Percentiles rank a stretch among this genome's conserved stretches.
Conservation (phyloP, 2,888 invertebrate species). For the Papilio demoleus region DNA sequence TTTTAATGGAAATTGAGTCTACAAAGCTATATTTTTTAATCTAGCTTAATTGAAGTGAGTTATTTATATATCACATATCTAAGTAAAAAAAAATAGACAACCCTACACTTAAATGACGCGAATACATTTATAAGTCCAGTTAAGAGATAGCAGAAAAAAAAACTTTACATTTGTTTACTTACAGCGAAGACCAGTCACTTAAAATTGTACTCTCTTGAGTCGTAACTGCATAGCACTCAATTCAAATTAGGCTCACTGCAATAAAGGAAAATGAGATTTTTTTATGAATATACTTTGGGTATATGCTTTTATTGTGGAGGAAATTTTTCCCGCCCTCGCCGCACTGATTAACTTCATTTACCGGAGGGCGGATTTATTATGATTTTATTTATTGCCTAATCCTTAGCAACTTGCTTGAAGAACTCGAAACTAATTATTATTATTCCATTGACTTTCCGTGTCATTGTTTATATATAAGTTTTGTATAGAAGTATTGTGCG, state of each 20-base stretch:
- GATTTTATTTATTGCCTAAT: constrained; percentile 63
- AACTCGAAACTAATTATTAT: constrained; percentile 38
- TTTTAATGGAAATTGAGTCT: too few species aligned
- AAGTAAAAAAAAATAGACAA: too few species aligned
- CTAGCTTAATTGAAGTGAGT: too few species aligned
- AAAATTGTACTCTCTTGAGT: constrained; percentile 81
- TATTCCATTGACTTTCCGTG: constrained; percentile 10
- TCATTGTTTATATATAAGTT: background rate
- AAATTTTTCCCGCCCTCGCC: constrained; percentile 59
- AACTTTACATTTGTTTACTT: constrained; percentile 52
- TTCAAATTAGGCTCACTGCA: constrained; percentile 80
- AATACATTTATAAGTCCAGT: background rate
- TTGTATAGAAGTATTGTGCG: background rate
- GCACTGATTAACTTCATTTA: constrained; percentile 79
- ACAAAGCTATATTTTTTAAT: too few species aligned
- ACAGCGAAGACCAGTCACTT: constrained; percentile 60
- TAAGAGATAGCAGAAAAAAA: background rate
- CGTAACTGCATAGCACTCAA: constrained; percentile 82
- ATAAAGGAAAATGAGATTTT: constrained; percentile 81
- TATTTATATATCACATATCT: too few species aligned
- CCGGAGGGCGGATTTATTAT: constrained; percentile 76
- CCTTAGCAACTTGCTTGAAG: constrained; percentile 37
- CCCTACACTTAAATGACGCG: background rate
- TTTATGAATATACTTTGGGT: constrained; percentile 65
- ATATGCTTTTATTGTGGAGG: constrained; percentile 78